phyloP scores from a whole-genome alignment of 2,797 vertebrate genomes.

The Lindbergichthys nudifrons region DNA sequence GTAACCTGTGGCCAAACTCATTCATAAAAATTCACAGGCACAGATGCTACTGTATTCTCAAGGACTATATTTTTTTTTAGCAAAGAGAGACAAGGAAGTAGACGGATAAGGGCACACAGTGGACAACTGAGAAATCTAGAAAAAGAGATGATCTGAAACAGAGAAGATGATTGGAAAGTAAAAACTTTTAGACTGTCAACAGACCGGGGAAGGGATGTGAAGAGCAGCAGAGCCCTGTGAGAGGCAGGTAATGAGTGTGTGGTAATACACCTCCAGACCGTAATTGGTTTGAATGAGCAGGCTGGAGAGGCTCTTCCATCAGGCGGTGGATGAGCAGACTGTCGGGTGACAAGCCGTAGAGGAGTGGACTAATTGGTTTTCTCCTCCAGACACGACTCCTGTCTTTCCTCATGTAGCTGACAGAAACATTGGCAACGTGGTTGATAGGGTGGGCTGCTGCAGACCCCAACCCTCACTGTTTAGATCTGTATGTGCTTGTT shows the following conservation, averaged over 20 bases:
- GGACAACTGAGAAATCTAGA: slow-evolving; percentile 1
- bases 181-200: slow-evolving; percentile 36
- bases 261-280: slow-evolving; percentile 73
- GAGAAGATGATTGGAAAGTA: slow-evolving; percentile 35
- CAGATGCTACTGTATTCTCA: slow-evolving; percentile 44
- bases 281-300: slow-evolving; percentile 79
- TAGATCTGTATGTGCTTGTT: slow-evolving; percentile 35
- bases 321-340: slow-evolving; percentile 68
- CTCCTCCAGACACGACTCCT: slow-evolving; percentile 48
- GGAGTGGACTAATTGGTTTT: slow-evolving; percentile 75
- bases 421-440: slow-evolving; percentile 35
- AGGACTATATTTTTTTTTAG: background rate
- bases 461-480: slow-evolving; percentile 29
- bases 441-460: slow-evolving; percentile 30
- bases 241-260: slow-evolving; percentile 73
- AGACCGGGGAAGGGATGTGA: slow-evolving; percentile 49
- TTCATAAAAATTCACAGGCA: slow-evolving; percentile 47
- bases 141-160: slow-evolving; percentile 29
- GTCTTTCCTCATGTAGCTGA: slow-evolving; percentile 41
- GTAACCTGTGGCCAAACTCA: slow-evolving; percentile 39
- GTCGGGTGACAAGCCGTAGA: slow-evolving; percentile 72
- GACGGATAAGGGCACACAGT: background rate
- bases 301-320: slow-evolving; percentile 75
- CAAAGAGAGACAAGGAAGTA: slow-evolving; percentile 1
- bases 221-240: slow-evolving; percentile 57